Conservation (phyloP, 2,797 vertebrate species). For the Austrolebias charrua region DNA sequence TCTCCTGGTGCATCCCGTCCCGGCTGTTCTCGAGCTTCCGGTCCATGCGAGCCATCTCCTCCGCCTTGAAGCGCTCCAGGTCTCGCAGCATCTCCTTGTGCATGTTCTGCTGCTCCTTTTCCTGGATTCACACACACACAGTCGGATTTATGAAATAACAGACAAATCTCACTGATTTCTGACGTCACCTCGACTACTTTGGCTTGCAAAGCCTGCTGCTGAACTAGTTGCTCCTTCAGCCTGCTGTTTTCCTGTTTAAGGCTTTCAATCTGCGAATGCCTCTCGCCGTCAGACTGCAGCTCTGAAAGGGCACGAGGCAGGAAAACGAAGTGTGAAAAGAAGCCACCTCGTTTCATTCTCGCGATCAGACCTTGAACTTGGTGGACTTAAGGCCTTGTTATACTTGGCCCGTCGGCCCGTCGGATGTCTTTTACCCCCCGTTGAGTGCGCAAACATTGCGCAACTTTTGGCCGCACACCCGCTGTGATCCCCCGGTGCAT, state of each 20-base stretch:
- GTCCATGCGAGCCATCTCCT: slow-evolving; percentile 85
- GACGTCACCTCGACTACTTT: slow-evolving; percentile 82
- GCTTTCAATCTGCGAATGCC: slow-evolving; percentile 78
- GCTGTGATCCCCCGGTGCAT: no score
- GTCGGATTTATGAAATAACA: no score
- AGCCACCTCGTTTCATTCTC: no score
- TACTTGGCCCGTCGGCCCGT: no score
- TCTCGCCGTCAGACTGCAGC: slow-evolving; percentile 78
- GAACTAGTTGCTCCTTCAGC: slow-evolving; percentile 87
- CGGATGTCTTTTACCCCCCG: no score
- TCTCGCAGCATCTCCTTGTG: slow-evolving; percentile 85
- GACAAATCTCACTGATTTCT: no score
- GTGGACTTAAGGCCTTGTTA: no score
- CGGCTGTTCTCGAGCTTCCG: slow-evolving; percentile 88
- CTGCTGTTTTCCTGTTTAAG: slow-evolving; percentile 84
- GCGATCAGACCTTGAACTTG: background rate
- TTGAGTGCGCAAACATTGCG: no score
- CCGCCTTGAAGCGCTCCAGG: slow-evolving; percentile 88
- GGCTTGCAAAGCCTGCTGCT: slow-evolving; percentile 77
- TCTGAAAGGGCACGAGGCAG: slow-evolving; percentile 24
- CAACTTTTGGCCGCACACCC: no score
- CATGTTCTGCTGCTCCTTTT: slow-evolving; percentile 85
- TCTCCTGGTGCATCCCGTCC: slow-evolving; percentile 88
- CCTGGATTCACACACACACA: slow-evolving; percentile 64
- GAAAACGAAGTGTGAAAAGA: no score